Evolutionary conservation across 2,888 invertebrate species (phyloP).

Genomic region (Diloba caeruleocephala): DNA sequence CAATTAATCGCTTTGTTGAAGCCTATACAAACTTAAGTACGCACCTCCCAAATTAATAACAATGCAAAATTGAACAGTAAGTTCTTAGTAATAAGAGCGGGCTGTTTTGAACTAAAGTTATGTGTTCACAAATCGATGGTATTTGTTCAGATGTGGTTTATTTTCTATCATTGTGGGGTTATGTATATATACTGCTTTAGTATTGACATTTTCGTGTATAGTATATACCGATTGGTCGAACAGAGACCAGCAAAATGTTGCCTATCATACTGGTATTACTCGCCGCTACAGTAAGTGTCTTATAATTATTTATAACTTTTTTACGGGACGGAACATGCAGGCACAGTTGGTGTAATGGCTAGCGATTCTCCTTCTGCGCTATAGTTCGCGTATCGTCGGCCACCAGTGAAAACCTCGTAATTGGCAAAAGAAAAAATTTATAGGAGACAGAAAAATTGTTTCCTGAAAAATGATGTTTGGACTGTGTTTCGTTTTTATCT

Average conservation of each 20-base stretch:
- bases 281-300: constrained; percentile 75
- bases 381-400: no score
- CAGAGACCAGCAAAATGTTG: constrained; percentile 80
- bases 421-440: no score
- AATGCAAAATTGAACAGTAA: constrained; percentile 41
- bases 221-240: constrained; percentile 82
- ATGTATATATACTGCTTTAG: constrained; percentile 76
- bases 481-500: no score
- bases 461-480: no score
- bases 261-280: constrained; percentile 75
- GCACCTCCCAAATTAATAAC: constrained; percentile 7
- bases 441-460: no score
- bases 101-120: constrained; percentile 4
- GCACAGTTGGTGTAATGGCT: no score
- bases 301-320: background rate
- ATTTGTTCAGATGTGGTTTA: constrained; percentile 72
- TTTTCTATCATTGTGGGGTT: constrained; percentile 60
- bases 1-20: constrained; percentile 75
- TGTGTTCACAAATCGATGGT: constrained; percentile 51
- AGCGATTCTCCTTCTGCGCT: no score
- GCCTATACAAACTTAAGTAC: constrained; percentile 44
- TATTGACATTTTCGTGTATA: constrained; percentile 71
- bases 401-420: no score
- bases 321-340: background rate
- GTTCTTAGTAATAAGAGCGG: rapidly evolving